Percentiles rank a stretch among this genome's conserved stretches.
Conservation (phyloP, 2,113 vertebrate genomes). For the Microcebus jonahi region DNA sequence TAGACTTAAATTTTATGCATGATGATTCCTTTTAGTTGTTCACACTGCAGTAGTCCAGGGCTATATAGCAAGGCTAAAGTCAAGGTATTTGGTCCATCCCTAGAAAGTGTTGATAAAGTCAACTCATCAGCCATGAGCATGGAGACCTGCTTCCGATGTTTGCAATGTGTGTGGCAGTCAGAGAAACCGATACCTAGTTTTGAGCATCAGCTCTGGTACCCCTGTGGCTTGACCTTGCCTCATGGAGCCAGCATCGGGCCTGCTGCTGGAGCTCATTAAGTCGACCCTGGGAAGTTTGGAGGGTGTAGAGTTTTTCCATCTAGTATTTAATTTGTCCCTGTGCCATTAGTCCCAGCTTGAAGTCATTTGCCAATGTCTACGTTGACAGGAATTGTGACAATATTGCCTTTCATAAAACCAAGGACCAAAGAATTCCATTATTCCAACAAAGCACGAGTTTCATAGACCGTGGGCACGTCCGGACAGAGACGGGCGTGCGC, state of each 20-base stretch:
- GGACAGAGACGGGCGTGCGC: conserved; percentile 51
- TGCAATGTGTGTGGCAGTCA: neutral
- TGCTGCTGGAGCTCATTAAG: neutral
- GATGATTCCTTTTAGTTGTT: neutral
- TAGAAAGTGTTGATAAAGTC: neutral
- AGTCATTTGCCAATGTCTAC: conserved; percentile 81
- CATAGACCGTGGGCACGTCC: conserved; percentile 59
- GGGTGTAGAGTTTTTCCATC: conserved; percentile 11
- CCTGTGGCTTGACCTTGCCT: neutral
- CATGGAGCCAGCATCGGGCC: neutral
- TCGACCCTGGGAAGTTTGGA: neutral
- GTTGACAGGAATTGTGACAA: conserved; percentile 82
- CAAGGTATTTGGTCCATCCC: neutral
- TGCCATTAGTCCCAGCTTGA: conserved; percentile 72
- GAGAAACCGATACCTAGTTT: neutral
- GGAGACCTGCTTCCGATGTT: neutral
- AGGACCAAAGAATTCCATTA: conserved; percentile 89
- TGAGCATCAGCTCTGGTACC: neutral
- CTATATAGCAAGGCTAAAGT: neutral
- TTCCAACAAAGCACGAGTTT: conserved; percentile 79
- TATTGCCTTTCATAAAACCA: conserved; percentile 86
- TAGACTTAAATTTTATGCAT: neutral
- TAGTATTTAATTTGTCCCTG: conserved; percentile 51
- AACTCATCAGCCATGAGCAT: neutral
- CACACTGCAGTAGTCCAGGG: neutral